Evolutionary conservation across 2,797 vertebrate species (phyloP).

Genomic region (Salarias fasciatus): DNA sequence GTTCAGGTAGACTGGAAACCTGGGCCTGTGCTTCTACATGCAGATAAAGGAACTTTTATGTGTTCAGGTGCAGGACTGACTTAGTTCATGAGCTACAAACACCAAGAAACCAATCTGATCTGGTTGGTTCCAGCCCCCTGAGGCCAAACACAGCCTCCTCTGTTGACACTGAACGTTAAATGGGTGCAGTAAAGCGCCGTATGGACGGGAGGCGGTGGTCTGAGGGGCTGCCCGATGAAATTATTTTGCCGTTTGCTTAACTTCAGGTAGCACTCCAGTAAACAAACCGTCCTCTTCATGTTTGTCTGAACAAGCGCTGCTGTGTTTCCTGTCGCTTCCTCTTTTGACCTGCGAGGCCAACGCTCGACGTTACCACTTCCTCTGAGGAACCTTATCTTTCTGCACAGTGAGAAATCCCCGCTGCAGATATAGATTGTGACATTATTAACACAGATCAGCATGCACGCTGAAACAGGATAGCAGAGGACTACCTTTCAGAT

Average conservation of each 20-base stretch:
- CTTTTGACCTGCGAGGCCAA: conserved; percentile 34
- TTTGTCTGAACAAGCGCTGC: conserved; percentile 11
- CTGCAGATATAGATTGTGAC: conserved; percentile 22
- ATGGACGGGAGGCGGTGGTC: conserved; percentile 21
- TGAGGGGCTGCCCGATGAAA: background rate
- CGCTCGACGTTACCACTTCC: conserved; percentile 51
- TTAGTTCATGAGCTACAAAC: no score
- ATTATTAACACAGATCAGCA: background rate
- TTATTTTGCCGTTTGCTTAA: conserved; percentile 3
- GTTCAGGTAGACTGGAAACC: no score
- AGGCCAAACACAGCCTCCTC: conserved; percentile 15
- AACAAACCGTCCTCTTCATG: conserved; percentile 5
- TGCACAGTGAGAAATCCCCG: background rate
- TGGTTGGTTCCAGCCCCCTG: conserved; percentile 5
- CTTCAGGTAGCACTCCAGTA: conserved; percentile 1
- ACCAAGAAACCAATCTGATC: no score
- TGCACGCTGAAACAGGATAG: background rate
- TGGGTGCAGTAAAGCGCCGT: conserved; percentile 6
- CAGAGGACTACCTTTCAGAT: background rate
- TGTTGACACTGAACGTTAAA: conserved; percentile 15
- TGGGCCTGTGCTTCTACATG: no score
- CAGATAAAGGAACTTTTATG: no score
- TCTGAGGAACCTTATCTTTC: conserved; percentile 24
- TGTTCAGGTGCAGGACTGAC: no score
- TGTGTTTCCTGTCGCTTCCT: conserved; percentile 58